A percentile compares a stretch with the other conserved stretches of the same genome.
phyloP scores from a whole-genome alignment of 2,888 invertebrate genomes.

The Slavum lentiscoides region DNA sequence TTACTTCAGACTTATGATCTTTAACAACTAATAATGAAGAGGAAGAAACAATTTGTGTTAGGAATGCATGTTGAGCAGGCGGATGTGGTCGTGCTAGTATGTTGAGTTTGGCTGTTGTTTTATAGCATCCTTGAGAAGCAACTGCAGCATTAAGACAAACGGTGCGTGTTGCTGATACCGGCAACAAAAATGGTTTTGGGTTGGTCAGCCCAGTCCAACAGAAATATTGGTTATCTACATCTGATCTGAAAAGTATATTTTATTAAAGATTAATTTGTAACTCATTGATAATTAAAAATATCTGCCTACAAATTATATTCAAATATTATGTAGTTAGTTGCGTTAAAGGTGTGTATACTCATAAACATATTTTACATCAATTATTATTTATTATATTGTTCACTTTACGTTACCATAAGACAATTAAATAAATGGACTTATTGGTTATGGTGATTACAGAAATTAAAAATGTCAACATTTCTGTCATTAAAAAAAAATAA shows the following conservation, averaged over 20 bases:
- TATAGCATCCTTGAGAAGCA: conserved; percentile 48
- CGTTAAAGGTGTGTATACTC: no score
- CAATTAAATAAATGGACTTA: no score
- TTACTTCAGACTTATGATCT: conserved; percentile 40
- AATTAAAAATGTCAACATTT: no score
- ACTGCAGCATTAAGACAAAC: conserved; percentile 33
- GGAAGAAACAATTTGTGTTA: conserved; percentile 42
- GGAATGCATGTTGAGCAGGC: conserved; percentile 41
- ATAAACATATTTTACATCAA: no score
- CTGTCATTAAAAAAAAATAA: no score
- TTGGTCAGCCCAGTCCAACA: conserved; percentile 41
- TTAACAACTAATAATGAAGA: conserved; percentile 47
- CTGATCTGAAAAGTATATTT: conserved; percentile 21
- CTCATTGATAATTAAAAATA: no score
- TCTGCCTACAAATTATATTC: no score
- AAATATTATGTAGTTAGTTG: no score
- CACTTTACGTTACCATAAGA: no score
- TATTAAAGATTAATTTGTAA: no score
- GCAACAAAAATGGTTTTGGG: conserved; percentile 41
- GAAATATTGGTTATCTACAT: conserved; percentile 36
- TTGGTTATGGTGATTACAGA: no score
- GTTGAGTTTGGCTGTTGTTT: conserved; percentile 30
- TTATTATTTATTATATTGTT: no score
- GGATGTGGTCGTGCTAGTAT: conserved; percentile 31
- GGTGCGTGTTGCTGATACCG: conserved; percentile 20